These are phyloP conservation scores for Lasioglossum vierecki DNA, from an alignment of 2,888 invertebrate genomes.

Conservation along the genomic window DNA sequence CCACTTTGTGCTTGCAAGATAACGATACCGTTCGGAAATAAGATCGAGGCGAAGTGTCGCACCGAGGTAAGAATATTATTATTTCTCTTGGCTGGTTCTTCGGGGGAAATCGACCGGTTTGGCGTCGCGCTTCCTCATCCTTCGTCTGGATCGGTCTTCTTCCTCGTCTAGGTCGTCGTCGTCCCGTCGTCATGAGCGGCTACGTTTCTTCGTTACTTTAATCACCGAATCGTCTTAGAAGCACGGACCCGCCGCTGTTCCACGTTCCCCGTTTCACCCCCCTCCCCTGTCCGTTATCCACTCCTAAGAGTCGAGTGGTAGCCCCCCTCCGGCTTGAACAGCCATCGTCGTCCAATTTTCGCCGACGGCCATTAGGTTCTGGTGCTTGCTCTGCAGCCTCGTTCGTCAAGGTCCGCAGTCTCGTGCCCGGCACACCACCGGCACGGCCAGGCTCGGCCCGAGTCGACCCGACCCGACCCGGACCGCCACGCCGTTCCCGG, in stretches of 20 bases:
- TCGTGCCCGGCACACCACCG: conserved; percentile 5
- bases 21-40: background rate
- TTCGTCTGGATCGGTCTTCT: conserved; percentile 14
- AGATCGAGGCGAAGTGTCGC: background rate
- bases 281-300: conserved; percentile 14
- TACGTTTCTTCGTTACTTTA: conserved; percentile 62
- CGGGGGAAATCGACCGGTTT: background rate
- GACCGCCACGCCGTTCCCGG: conserved; percentile 37
- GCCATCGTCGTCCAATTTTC: conserved; percentile 70
- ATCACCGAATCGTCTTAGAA: conserved; percentile 61
- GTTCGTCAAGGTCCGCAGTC: conserved; percentile 64
- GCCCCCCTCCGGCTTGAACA: conserved; percentile 41
- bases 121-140: background rate
- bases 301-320: conserved; percentile 40
- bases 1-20: background rate
- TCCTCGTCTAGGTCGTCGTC: conserved; percentile 2
- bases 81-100: conserved; percentile 7
- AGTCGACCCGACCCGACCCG: background rate
- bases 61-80: conserved; percentile 18
- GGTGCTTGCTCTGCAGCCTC: conserved; percentile 62
- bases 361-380: conserved; percentile 67
- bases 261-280: background rate
- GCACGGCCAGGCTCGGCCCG: background rate
- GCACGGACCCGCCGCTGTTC: conserved; percentile 39
- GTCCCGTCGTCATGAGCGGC: background rate